phyloP scores from a whole-genome alignment of 64 coral and sea anemone species.

The Actinia tenebrosa region DNA sequence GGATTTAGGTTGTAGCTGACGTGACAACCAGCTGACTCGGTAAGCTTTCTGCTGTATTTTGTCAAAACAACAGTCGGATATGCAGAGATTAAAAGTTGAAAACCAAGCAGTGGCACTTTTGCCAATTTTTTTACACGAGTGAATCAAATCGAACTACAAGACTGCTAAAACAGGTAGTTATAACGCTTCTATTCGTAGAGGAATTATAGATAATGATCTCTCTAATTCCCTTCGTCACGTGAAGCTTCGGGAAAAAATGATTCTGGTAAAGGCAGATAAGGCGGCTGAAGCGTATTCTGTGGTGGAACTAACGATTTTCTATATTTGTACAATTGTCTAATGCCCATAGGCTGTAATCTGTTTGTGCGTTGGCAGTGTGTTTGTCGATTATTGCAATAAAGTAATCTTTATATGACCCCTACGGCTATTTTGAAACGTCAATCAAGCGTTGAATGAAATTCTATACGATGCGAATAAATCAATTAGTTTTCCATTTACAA shows the following conservation, averaged over 20 bases:
- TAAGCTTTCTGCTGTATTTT: not conserved
- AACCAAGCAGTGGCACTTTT: not conserved
- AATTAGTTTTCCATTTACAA: conserved; percentile 11
- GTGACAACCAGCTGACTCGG: conserved; percentile 10
- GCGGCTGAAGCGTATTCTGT: not conserved
- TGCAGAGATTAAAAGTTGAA: not conserved
- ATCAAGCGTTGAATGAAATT: conserved; percentile 12
- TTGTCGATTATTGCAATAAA: conserved; percentile 22
- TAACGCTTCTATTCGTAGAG: not conserved
- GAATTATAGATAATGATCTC: not conserved
- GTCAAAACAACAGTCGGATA: conserved; percentile 6
- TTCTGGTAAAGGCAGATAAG: not conserved
- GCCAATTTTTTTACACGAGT: not conserved
- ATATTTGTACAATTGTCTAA: not conserved
- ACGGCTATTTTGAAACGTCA: conserved; percentile 10
- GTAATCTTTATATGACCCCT: conserved; percentile 22
- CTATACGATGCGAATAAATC: conserved; percentile 1
- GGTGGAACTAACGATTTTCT: not conserved
- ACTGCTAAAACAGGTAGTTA: not conserved
- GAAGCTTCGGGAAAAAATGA: not conserved
- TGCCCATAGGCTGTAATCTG: conserved; percentile 14
- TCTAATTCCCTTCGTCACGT: not conserved
- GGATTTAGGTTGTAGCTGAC: not conserved
- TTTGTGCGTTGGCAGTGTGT: conserved; percentile 17
- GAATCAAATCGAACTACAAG: not conserved